These are phyloP conservation scores for Premnoplex brunnescens DNA, from an alignment of 2,797 vertebrate genomes.

Conservation along the genomic window DNA sequence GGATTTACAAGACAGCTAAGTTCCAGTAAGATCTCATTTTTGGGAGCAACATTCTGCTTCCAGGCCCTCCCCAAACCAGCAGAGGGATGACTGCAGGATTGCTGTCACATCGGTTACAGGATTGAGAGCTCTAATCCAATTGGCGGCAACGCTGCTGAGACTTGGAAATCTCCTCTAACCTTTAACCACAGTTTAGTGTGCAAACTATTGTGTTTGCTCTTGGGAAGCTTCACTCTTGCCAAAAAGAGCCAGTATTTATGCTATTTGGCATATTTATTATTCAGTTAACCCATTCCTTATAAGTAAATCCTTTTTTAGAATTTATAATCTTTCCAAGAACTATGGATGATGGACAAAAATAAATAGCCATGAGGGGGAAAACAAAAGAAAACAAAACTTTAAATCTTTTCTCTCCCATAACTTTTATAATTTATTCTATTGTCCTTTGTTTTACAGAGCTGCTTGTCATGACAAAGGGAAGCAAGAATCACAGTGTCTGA, in stretches of 20 bases:
- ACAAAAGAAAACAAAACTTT: constrained; percentile 20
- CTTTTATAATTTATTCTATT: neutral
- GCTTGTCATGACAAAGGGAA: neutral
- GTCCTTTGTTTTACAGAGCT: constrained; percentile 19
- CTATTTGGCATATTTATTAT: constrained; percentile 32
- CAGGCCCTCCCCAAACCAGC: neutral
- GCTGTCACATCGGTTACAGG: neutral
- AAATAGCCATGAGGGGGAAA: neutral
- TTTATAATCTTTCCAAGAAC: neutral
- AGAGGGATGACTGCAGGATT: constrained; percentile 1
- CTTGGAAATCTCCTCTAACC: constrained; percentile 39
- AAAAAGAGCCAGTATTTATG: constrained; percentile 23
- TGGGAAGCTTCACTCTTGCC: constrained; percentile 22
- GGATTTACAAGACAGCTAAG: neutral
- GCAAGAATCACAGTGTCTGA: neutral
- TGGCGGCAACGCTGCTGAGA: constrained; percentile 13
- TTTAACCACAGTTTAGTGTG: constrained; percentile 35
- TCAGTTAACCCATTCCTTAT: constrained; percentile 38
- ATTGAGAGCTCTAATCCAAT: constrained; percentile 12
- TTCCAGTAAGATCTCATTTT: neutral
- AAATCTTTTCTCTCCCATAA: neutral
- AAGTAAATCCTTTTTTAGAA: neutral
- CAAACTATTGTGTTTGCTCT: constrained; percentile 54
- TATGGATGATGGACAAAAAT: constrained; percentile 1
- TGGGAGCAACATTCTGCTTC: neutral